phyloP scores from a whole-genome alignment of 2,113 vertebrate species.

The Lycaon pictus region DNA sequence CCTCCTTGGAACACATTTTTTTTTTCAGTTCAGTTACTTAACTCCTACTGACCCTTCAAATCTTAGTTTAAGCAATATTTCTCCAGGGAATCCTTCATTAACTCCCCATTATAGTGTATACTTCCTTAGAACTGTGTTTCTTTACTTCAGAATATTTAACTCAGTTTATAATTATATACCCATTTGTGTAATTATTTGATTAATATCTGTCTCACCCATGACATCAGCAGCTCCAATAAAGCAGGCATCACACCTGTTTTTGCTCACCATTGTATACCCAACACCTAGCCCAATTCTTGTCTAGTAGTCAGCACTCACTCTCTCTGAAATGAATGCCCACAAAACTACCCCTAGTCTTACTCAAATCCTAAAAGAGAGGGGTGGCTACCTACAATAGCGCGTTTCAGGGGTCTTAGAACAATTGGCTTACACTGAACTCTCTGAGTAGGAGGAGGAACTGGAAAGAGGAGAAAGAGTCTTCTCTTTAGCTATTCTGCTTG shows the following conservation, averaged over 20 bases:
- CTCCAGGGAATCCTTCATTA: conserved; percentile 24
- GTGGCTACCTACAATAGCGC: neutral
- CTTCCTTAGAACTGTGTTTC: conserved; percentile 32
- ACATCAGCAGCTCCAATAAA: conserved; percentile 63
- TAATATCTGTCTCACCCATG: conserved; percentile 44
- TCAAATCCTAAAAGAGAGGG: neutral
- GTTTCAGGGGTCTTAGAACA: neutral
- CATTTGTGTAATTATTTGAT: conserved; percentile 59
- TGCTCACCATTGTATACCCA: conserved; percentile 45
- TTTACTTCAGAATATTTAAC: conserved; percentile 50
- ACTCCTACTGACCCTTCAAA: neutral
- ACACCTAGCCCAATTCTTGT: neutral
- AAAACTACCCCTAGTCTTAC: neutral
- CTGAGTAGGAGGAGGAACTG: neutral
- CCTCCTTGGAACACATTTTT: neutral
- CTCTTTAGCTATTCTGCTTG: conserved; percentile 41
- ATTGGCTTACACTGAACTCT: neutral
- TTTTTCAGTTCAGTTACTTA: neutral
- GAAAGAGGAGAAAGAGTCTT: neutral
- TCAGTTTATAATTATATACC: conserved; percentile 46
- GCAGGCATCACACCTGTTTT: conserved; percentile 62
- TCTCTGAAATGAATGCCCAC: neutral
- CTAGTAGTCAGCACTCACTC: neutral
- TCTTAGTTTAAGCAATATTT: conserved; percentile 40
- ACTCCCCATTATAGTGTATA: neutral